Base-by-base conservation (phyloP, 2,113 vertebrate genomes). In the Nannobrachium achirus region DNA sequence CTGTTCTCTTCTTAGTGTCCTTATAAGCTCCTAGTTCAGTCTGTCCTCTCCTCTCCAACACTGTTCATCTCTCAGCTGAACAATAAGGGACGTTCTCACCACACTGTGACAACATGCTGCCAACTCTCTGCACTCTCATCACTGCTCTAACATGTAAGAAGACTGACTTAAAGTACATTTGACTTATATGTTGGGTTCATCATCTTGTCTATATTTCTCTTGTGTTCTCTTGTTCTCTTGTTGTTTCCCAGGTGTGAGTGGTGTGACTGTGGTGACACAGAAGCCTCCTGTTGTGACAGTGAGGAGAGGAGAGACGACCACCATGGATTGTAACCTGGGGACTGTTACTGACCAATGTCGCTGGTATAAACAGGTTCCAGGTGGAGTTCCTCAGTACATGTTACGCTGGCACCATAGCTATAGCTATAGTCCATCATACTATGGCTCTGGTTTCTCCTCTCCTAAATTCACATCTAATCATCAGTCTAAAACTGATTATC, bases 321-420 rank as follows among this genome's bases (percentile, higher is more conserved):
- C 73, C 51, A 65, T 86, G 60, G 39, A 61, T 18, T 86, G 78
- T 0, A 85, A 83, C 71, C 49, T 48, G 0, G 1, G 0, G 0
- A 64, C 8, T 10, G 56, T 41, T 39, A 63, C 62, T 4, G 2
- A 18, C 2, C 0, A 0, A 15, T 42, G 39, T 44, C 0, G 0
- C 7, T 87, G 84, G 86, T 86, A 81, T 13, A 87, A 86, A 72
- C 87, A 89, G 73, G 66, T 70, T 63, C 78, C 80, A 38, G 82
- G 79, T 59, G 42, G 16, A 51, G 57, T 4, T 76, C 69, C 81
- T 65, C 85, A 85, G 75, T 80, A 1, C 55, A 1, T 57, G 0
- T 88, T 0, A 0, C 0, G 0, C 0, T 75, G 8, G 6, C 1
- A 1, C 25, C 25, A 33, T 5, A 33, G 2, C 2, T 88, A 0